Evolutionary conservation across 2,113 vertebrate species (phyloP).

Genomic region (Galeopterus variegatus): DNA sequence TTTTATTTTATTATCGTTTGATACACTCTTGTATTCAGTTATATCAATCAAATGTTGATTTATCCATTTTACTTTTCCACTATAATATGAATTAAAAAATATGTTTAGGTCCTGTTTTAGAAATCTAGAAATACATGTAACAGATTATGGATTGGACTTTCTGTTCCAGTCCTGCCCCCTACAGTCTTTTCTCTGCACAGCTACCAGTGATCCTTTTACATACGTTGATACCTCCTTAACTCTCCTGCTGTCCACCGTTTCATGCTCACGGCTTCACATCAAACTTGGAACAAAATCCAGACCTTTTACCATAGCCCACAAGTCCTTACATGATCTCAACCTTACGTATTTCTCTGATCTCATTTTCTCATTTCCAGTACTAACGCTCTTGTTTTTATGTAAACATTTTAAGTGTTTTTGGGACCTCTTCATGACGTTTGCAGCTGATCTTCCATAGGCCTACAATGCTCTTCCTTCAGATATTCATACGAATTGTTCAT

Average conservation of each 20-base stretch:
- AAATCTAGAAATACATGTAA: constrained; percentile 13
- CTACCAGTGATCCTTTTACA: neutral
- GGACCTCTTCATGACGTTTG: neutral
- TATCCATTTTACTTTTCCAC: neutral
- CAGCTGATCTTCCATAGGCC: neutral
- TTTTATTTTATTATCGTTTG: neutral
- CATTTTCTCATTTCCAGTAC: constrained; percentile 18
- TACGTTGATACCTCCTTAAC: neutral
- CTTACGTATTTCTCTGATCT: neutral
- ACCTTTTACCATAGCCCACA: neutral
- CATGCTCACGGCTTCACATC: neutral
- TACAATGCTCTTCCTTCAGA: neutral
- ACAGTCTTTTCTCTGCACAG: neutral
- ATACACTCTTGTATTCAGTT: neutral
- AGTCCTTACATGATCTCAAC: neutral
- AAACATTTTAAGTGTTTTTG: neutral
- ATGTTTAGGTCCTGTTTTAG: neutral
- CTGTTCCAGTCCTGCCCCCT: neutral
- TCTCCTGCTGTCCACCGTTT: neutral
- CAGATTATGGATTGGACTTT: neutral
- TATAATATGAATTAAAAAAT: constrained; percentile 5
- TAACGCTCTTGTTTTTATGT: constrained; percentile 22
- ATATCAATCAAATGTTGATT: neutral
- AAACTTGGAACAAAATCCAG: constrained; percentile 11
- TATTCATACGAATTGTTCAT: constrained; percentile 3